Conservation (phyloP, 2,888 invertebrate genomes). For the Arrhopalites spinosus region DNA sequence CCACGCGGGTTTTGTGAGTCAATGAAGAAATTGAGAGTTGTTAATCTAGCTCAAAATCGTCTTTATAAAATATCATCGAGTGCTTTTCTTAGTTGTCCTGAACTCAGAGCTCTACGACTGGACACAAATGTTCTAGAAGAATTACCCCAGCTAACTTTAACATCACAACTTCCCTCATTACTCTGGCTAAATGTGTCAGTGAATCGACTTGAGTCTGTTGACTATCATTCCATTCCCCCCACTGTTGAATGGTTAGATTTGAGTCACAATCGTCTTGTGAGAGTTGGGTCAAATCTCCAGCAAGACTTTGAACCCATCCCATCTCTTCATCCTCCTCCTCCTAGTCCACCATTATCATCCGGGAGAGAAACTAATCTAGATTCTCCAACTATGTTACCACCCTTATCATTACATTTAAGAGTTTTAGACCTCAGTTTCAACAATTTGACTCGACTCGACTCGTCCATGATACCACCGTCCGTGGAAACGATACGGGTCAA, state of each 20-base stretch:
- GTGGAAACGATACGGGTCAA: slow-evolving; percentile 86
- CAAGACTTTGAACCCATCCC: no score
- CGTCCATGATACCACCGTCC: slow-evolving; percentile 84
- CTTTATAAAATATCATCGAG: slow-evolving; percentile 82
- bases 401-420: slow-evolving; percentile 60
- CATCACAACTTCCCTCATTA: slow-evolving; percentile 75
- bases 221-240: slow-evolving; percentile 63
- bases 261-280: slow-evolving; percentile 78
- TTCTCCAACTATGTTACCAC: no score
- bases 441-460: slow-evolving; percentile 77
- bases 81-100: slow-evolving; percentile 78
- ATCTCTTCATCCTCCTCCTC: no score
- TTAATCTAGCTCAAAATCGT: slow-evolving; percentile 86
- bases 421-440: slow-evolving; percentile 89
- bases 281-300: no score
- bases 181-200: slow-evolving; percentile 89
- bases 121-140: slow-evolving; percentile 81
- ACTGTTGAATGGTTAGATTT: slow-evolving; percentile 86
- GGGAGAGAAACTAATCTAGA: no score
- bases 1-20: slow-evolving; percentile 86
- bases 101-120: slow-evolving; percentile 82
- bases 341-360: no score
- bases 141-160: slow-evolving; percentile 83
- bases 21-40: slow-evolving; percentile 78
- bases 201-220: slow-evolving; percentile 87